Conservation (phyloP, 2,797 vertebrate species). For the Cossypha niveicapilla region DNA sequence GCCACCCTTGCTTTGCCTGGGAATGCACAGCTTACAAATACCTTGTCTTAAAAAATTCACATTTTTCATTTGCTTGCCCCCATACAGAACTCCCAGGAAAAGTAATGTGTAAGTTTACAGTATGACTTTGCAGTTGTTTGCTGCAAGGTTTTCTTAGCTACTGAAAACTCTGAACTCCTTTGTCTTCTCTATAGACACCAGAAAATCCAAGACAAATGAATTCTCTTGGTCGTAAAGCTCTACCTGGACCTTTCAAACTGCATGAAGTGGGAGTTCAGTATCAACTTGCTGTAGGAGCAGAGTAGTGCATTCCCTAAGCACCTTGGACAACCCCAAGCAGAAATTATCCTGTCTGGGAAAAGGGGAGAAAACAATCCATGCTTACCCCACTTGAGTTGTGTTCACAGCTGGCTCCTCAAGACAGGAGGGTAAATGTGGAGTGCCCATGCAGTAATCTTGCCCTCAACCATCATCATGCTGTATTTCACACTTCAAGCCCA, state of each 20-base stretch:
- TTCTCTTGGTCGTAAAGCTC: neutral
- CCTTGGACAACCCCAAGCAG: neutral
- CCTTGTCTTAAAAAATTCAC: neutral
- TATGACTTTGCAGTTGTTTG: neutral
- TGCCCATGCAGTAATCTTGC: neutral
- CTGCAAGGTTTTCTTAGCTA: neutral
- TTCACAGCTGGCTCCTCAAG: neutral
- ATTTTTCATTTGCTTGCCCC: neutral
- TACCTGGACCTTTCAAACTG: neutral
- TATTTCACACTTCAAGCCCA: neutral
- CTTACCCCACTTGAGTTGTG: neutral
- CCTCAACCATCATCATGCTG: neutral
- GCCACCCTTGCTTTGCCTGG: neutral
- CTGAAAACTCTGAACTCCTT: neutral
- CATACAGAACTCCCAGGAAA: neutral
- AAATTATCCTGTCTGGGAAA: neutral
- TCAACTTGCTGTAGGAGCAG: neutral
- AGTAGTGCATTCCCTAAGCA: neutral
- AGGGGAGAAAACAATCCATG: fast-evolving
- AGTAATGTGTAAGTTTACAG: neutral
- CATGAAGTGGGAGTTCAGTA: neutral
- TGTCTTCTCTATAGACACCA: neutral
- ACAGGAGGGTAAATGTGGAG: neutral
- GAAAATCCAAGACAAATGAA: neutral
- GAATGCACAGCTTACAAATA: neutral